These are phyloP conservation scores for Thinocorus orbignyianus DNA, from an alignment of 2,113 vertebrate genomes.

Conservation along the genomic window DNA sequence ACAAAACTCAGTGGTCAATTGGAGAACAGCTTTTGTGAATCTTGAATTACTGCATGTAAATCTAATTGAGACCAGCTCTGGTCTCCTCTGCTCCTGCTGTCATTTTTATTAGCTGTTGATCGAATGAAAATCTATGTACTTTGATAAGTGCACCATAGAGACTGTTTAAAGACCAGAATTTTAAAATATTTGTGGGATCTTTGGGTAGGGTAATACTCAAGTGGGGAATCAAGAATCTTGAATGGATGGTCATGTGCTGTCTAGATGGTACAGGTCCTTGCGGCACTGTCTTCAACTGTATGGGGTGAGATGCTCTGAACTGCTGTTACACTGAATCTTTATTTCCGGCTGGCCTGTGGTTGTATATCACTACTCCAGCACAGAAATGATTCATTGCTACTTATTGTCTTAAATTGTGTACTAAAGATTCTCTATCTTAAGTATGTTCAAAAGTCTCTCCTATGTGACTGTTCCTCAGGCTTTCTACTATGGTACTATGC, in stretches of 20 bases:
- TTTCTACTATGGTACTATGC: neutral
- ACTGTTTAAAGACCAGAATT: neutral
- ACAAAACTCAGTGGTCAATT: neutral
- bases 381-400: neutral
- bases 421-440: neutral
- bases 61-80: neutral
- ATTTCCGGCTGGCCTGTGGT: neutral
- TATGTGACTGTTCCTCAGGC: neutral
- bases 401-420: neutral
- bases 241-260: neutral
- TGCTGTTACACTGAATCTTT: neutral
- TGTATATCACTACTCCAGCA: neutral
- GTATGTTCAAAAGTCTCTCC: neutral
- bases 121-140: neutral
- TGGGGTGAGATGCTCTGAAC: neutral
- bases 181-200: neutral
- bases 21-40: neutral
- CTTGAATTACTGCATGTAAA: neutral
- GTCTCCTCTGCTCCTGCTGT: neutral
- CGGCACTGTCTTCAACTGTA: neutral
- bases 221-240: neutral
- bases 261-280: neutral
- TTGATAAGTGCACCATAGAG: neutral
- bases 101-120: neutral
- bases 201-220: neutral